Conservation (phyloP, 2,113 vertebrate species). For the Tenebrosternarchus preto region DNA sequence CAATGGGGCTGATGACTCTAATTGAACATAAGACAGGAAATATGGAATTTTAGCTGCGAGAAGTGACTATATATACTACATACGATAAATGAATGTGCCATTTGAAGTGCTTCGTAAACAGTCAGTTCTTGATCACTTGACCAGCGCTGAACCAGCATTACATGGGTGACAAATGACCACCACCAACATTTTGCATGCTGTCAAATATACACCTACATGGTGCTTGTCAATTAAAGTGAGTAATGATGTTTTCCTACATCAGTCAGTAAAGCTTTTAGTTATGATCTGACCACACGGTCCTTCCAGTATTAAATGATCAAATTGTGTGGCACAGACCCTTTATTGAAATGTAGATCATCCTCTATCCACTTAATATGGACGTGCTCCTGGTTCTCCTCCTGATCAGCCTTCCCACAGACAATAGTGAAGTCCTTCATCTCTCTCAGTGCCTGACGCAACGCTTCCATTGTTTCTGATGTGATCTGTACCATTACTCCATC, state of each 20-base stretch:
- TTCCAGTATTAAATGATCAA: neutral
- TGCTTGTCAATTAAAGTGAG: neutral
- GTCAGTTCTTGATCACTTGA: too few relatives aligned
- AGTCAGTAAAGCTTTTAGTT: too few relatives aligned
- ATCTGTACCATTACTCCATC: conserved; percentile 99
- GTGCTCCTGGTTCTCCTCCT: conserved; percentile 91
- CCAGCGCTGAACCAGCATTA: too few relatives aligned
- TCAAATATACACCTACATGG: too few relatives aligned
- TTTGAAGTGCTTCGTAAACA: too few relatives aligned
- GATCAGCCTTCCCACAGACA: conserved; percentile 89
- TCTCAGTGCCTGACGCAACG: conserved; percentile 88
- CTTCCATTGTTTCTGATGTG: conserved; percentile 95
- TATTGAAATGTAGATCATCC: conserved; percentile 93
- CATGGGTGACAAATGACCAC: too few relatives aligned
- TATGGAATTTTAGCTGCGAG: too few relatives aligned
- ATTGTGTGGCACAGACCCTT: conserved; percentile 78
- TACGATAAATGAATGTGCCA: too few relatives aligned
- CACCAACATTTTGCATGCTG: neutral
- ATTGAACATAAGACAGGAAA: conserved; percentile 6
- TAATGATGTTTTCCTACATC: too few relatives aligned
- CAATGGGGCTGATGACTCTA: conserved; percentile 94
- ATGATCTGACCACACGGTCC: too few relatives aligned
- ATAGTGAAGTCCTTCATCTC: conserved; percentile 98
- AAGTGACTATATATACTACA: too few relatives aligned
- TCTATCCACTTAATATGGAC: conserved; percentile 95